Evolutionary conservation across 2,888 invertebrate species (phyloP).

Genomic region (Caprella mutica): DNA sequence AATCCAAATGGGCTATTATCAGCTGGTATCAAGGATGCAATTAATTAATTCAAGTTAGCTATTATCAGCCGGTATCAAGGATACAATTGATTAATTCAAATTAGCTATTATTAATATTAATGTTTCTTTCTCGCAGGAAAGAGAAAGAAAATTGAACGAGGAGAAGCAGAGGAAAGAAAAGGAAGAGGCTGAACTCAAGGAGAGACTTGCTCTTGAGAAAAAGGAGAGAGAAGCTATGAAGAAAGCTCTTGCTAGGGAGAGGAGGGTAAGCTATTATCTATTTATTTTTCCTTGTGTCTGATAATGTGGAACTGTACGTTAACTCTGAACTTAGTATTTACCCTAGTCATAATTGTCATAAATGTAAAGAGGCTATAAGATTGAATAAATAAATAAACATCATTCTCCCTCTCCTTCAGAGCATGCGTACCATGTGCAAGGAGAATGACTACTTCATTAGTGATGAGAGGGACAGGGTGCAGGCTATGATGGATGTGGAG

Average conservation of each 20-base stretch:
- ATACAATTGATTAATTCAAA: not conserved
- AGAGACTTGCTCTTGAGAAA: slow-evolving; percentile 25
- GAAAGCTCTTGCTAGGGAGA: slow-evolving; percentile 39
- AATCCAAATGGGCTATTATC: too few relatives aligned
- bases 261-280: slow-evolving; percentile 52
- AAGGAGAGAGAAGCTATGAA: slow-evolving; percentile 29
- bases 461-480: slow-evolving; percentile 40
- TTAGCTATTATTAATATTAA: not conserved
- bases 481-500: slow-evolving; percentile 82
- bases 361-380: too few relatives aligned
- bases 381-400: too few relatives aligned
- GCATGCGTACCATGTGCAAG: slow-evolving; percentile 30
- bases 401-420: slow-evolving; percentile 36
- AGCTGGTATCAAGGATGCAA: too few relatives aligned
- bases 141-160: slow-evolving; percentile 46
- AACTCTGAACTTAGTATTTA: too few relatives aligned
- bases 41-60: too few relatives aligned
- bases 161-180: not conserved
- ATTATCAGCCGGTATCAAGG: too few relatives aligned
- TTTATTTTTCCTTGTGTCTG: not conserved
- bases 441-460: slow-evolving; percentile 30
- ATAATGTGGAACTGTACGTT: too few relatives aligned
- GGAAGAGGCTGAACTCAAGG: slow-evolving; percentile 25
- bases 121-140: slow-evolving; percentile 38
- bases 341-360: too few relatives aligned